A percentile compares a stretch with the other conserved stretches of the same genome.
Evolutionary conservation across 2,797 vertebrate genomes (phyloP).

Genomic region (Schizopygopsis malacanthus): DNA sequence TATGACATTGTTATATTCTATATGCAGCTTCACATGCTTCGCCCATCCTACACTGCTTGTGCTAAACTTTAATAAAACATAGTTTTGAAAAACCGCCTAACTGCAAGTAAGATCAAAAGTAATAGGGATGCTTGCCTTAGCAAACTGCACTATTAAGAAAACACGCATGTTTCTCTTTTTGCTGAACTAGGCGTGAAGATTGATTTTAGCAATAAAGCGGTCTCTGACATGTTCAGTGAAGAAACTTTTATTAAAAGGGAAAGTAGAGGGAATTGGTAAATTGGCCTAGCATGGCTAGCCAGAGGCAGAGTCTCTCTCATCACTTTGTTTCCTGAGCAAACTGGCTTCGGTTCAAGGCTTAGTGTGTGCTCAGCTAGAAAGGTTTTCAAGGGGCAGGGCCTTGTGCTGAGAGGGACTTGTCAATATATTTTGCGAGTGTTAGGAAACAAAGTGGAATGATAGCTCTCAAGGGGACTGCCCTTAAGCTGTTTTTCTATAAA

Average conservation of each 20-base stretch:
- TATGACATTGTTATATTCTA: not conserved
- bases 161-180: not conserved
- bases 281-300: constrained; percentile 47
- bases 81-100: not conserved
- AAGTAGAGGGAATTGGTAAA: constrained; percentile 48
- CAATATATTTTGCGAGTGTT: constrained; percentile 82
- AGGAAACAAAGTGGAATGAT: constrained; percentile 74
- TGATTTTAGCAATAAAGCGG: not conserved
- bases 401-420: constrained; percentile 73
- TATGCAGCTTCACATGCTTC: not conserved
- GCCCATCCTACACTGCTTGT: not conserved
- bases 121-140: constrained; percentile 3
- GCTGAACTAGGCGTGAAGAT: not conserved
- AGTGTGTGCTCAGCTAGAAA: constrained; percentile 48
- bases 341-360: constrained; percentile 62
- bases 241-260: constrained; percentile 46
- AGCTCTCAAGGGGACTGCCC: constrained; percentile 79
- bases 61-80: not conserved
- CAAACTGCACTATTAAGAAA: constrained; percentile 1
- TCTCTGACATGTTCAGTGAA: constrained; percentile 25
- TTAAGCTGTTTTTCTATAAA: constrained; percentile 81
- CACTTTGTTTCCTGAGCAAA: constrained; percentile 63
- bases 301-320: constrained; percentile 39
- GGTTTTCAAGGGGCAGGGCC: constrained; percentile 56
- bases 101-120: not conserved